phyloP scores from a whole-genome alignment of 2,113 vertebrate species.

The Coracopsis vasa region DNA sequence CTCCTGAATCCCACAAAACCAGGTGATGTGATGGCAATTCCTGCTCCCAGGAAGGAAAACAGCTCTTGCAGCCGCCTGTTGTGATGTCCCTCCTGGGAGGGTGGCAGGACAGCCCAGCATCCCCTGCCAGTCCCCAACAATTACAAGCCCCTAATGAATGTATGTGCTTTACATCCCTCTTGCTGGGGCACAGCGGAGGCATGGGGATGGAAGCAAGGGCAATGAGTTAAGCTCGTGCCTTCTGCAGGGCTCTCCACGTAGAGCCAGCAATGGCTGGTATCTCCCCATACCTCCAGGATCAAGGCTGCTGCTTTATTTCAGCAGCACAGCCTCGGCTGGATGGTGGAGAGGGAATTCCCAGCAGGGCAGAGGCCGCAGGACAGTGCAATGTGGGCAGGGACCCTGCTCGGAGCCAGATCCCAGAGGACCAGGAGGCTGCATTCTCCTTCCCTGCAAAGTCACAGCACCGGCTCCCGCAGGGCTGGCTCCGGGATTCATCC shows the following conservation, averaged over 20 bases:
- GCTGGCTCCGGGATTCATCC: neutral
- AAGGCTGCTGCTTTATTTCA: neutral
- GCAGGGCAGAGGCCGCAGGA: neutral
- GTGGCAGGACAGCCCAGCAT: neutral
- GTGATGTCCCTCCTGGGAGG: neutral
- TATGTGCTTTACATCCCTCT: neutral
- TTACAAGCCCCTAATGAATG: neutral
- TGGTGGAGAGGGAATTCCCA: neutral
- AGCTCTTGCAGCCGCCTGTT: neutral
- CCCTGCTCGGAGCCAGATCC: neutral
- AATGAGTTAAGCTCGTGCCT: neutral
- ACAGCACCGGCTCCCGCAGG: neutral
- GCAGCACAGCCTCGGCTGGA: neutral
- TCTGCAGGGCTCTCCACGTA: neutral
- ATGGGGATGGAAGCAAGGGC: neutral
- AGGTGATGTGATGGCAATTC: rapidly evolving
- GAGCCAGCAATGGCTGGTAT: neutral
- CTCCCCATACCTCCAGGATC: neutral
- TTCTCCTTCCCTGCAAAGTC: neutral
- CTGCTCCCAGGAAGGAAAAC: neutral
- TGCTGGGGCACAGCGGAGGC: neutral
- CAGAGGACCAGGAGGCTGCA: neutral
- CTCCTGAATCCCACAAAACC: neutral
- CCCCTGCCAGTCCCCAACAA: neutral
- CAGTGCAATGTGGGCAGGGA: too few species aligned